Base-by-base conservation (phyloP, 1,140 invertebrate species). In the Neodiprion pinetum region DNA sequence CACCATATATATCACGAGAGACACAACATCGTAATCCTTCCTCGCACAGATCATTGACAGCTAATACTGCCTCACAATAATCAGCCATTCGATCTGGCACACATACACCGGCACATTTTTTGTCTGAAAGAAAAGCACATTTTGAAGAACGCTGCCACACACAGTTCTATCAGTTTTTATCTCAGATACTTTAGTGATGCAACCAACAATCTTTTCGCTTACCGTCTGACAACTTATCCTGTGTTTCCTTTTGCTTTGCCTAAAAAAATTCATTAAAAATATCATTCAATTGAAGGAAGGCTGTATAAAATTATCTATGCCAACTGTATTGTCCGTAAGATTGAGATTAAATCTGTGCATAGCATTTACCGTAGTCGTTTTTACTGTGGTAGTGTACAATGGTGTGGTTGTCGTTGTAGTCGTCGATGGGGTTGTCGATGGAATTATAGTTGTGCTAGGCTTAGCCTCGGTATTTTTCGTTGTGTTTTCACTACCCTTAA, bases 41-140 rank as follows among this genome's bases (percentile, higher is more conserved):
- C 79, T 94, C 92, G 83, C 95, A 96, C 0, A 96, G 88, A 7
- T 89, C 90, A 14, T 90, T 87, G 1, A 92, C 90, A 66, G 93
- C 93, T 8, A 97, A 83, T 73, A 96, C 94, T 0, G 95, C 95
- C 79, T 96, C 95, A 82, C 96, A 97, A 83, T 96, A 97, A 80
- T 93, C 92, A 0, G 94, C 93, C 71, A 96, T 93, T 7, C 92
- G 90, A 69, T 94, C 92, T 1, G 94, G 93, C 75, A 96, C 95
- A 79, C 96, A 97, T 9, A 96, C 92, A 1, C 96, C 95, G 0
- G 93, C 92, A 83, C 95, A 96, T 10, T 89, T 88, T 84, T 92
- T 92, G 14, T 85, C 90, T 92, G 83, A 11, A 85, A 85, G 75
- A 4, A 14, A 72, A 67, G 14, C 68, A 71, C 40, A 12, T 83